A percentile compares a stretch with the other conserved stretches of the same genome.
Evolutionary conservation across 2,797 vertebrate genomes (phyloP).

Genomic region (Sylvia borin): DNA sequence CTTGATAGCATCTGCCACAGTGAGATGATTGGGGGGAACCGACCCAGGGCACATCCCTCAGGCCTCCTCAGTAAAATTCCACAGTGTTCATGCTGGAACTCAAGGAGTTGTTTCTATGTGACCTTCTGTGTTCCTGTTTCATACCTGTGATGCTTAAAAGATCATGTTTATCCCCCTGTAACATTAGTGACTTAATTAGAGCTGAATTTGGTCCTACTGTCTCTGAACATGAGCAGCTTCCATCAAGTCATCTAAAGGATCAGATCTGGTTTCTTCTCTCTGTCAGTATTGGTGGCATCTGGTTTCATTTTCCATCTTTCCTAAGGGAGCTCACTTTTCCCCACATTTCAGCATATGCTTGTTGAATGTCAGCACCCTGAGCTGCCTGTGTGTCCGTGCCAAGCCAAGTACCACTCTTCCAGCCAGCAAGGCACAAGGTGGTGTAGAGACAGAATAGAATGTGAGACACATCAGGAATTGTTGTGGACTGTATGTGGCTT

Average conservation of each 20-base stretch:
- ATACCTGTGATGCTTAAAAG: slow-evolving; percentile 39
- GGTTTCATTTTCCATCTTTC: slow-evolving; percentile 64
- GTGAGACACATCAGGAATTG: not conserved
- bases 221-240: slow-evolving; percentile 53
- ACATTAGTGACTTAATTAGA: slow-evolving; percentile 61
- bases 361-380: not conserved
- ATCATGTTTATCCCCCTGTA: slow-evolving; percentile 45
- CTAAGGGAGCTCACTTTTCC: slow-evolving; percentile 46
- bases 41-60: not conserved
- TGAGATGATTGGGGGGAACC: not conserved
- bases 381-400: not conserved
- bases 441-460: not conserved
- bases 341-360: slow-evolving; percentile 26
- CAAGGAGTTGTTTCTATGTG: not conserved
- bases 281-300: slow-evolving; percentile 25
- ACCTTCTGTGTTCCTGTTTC: slow-evolving; percentile 20
- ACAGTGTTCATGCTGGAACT: not conserved
- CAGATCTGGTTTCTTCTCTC: slow-evolving; percentile 58
- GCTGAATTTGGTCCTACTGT: slow-evolving; percentile 28
- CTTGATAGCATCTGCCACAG: not conserved
- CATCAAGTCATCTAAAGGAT: slow-evolving; percentile 52
- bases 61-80: not conserved
- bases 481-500: not conserved
- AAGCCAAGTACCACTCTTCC: not conserved
- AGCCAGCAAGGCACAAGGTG: not conserved